Percentiles rank a stretch among this genome's conserved stretches.
Evolutionary conservation across 2,797 vertebrate species (phyloP).

Genomic region (Otolemur crassicaudatus): DNA sequence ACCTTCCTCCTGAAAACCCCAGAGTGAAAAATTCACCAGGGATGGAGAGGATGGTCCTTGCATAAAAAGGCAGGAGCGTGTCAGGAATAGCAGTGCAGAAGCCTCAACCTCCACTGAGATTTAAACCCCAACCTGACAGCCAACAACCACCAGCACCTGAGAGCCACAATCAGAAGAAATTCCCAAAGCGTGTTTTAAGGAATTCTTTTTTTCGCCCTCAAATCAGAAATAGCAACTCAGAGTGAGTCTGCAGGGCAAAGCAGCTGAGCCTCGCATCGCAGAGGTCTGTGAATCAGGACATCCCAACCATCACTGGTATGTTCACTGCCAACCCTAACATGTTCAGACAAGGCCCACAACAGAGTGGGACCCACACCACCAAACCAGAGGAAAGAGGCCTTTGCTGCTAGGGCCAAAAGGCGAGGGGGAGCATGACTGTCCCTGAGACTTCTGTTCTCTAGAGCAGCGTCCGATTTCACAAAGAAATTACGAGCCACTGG

Average conservation of each 20-base stretch:
- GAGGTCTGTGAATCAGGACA: neutral
- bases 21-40: slow-evolving; percentile 54
- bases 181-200: neutral
- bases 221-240: slow-evolving; percentile 25
- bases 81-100: neutral
- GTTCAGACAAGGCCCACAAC: neutral
- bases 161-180: neutral
- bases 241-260: neutral
- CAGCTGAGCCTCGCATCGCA: neutral
- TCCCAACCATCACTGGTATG: fast-evolving
- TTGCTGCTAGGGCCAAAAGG: neutral
- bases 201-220: neutral
- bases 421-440: neutral
- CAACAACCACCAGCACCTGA: neutral
- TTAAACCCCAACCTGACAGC: neutral
- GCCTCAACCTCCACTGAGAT: neutral
- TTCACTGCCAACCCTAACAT: neutral
- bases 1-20: slow-evolving; percentile 72
- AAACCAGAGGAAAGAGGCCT: neutral
- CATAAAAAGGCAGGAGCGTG: neutral
- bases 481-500: neutral
- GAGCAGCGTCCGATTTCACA: neutral
- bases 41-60: slow-evolving; percentile 25
- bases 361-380: neutral
- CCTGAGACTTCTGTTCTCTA: neutral